Evolutionary conservation across 2,113 vertebrate species (phyloP).

Genomic region (Vulpes vulpes): DNA sequence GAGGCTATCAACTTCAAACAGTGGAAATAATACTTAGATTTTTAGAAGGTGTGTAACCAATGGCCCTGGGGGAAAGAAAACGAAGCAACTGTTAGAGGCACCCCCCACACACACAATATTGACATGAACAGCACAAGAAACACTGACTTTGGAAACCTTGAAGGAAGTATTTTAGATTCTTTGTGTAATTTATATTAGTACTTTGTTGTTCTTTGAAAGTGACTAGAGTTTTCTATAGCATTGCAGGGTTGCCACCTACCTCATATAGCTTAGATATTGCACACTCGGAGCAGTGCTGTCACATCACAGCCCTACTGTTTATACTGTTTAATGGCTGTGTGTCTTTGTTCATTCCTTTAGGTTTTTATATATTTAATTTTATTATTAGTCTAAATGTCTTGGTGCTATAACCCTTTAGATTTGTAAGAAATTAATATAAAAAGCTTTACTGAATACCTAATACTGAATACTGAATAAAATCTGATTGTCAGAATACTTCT

Average conservation of each 20-base stretch:
- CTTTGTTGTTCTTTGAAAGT: background rate
- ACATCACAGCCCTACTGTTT: background rate
- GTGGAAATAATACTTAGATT: background rate
- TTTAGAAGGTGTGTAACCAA: background rate
- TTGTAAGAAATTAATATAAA: constrained; percentile 22
- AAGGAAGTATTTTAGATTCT: background rate
- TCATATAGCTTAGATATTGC: background rate
- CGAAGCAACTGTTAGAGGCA: background rate
- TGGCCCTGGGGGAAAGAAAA: background rate
- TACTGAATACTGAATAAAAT: constrained; percentile 50
- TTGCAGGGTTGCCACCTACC: rapidly evolving
- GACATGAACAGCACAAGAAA: background rate
- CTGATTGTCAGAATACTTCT: constrained; percentile 22
- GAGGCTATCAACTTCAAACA: background rate
- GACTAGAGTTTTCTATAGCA: background rate
- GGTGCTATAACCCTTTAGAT: background rate
- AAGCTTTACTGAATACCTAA: constrained; percentile 23
- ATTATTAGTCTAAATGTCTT: background rate
- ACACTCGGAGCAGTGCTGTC: background rate
- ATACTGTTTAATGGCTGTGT: background rate
- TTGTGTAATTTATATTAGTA: background rate
- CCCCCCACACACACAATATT: background rate
- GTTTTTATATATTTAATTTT: constrained; percentile 30
- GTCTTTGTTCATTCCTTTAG: constrained; percentile 18
- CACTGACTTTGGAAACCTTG: background rate